Percentiles rank a stretch among this genome's conserved stretches.
phyloP scores from a whole-genome alignment of 2,113 vertebrate genomes.

The Seriola quinqueradiata region DNA sequence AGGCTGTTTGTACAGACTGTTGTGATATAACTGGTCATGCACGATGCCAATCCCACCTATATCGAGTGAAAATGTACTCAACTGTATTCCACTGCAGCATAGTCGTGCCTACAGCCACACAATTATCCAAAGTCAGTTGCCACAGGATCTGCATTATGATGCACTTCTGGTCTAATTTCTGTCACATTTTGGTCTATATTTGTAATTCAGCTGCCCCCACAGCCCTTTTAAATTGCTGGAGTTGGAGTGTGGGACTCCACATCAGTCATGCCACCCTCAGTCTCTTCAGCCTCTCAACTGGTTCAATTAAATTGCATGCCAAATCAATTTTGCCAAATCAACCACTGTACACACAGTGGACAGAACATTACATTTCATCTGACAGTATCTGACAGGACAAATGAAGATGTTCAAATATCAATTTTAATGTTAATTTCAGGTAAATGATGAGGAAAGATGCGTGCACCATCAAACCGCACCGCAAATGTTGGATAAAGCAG shows the following conservation, averaged over 20 bases:
- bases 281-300: conserved; percentile 16
- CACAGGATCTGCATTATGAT: conserved; percentile 17
- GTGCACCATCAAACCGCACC: neutral
- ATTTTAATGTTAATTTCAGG: conserved; percentile 10
- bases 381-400: neutral
- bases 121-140: conserved; percentile 10
- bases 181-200: conserved; percentile 21
- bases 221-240: conserved; percentile 20
- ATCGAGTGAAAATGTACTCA: conserved; percentile 29
- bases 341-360: neutral
- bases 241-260: conserved; percentile 9
- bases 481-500: neutral
- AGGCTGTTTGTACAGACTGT: neutral
- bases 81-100: neutral
- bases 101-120: neutral
- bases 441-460: neutral
- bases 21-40: conserved; percentile 22
- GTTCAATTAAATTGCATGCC: conserved; percentile 43
- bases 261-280: conserved; percentile 23
- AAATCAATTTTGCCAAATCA: conserved; percentile 34
- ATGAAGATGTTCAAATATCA: neutral
- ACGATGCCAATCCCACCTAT: neutral
- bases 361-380: neutral
- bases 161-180: conserved; percentile 19
- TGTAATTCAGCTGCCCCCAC: conserved; percentile 20